A percentile compares a stretch with the other conserved stretches of the same genome.
Conservation (phyloP, 2,888 invertebrate species). For the Ommatoiulus sabulosus region DNA sequence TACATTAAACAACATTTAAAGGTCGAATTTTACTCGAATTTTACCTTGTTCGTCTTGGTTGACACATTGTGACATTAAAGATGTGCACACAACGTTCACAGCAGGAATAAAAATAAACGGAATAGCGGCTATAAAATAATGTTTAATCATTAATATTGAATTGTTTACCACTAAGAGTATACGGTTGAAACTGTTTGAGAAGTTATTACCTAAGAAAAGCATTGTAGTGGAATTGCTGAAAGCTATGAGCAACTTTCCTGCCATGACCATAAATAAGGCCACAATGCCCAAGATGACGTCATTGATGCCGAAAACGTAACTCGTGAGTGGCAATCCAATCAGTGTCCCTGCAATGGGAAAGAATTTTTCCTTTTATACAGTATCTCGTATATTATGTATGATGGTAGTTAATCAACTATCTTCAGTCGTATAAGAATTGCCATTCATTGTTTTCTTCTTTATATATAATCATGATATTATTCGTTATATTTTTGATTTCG, state of each 20-base stretch:
- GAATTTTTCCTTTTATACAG: too few relatives aligned
- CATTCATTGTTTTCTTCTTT: too few relatives aligned
- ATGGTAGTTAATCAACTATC: too few relatives aligned
- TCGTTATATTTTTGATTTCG: too few relatives aligned
- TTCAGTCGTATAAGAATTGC: too few relatives aligned
- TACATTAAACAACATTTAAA: neutral
- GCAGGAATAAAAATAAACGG: constrained; percentile 8
- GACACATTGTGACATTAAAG: constrained; percentile 32
- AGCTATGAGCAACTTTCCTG: constrained; percentile 27
- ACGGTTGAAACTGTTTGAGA: too few relatives aligned
- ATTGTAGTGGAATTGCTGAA: neutral
- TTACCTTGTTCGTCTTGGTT: constrained; percentile 49
- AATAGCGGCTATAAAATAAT: neutral
- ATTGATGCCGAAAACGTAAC: constrained; percentile 10
- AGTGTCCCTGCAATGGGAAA: neutral
- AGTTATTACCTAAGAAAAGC: constrained; percentile 31
- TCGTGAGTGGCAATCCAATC: constrained; percentile 2
- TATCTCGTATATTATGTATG: too few relatives aligned
- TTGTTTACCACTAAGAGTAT: too few relatives aligned
- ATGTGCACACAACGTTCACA: neutral
- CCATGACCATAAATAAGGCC: neutral
- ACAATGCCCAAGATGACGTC: constrained; percentile 32
- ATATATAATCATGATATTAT: too few relatives aligned
- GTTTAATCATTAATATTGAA: too few relatives aligned
- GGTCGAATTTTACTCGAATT: neutral